Evolutionary conservation across 2,888 invertebrate species (phyloP).

Genomic region (Lepidocyrtoides sp.): DNA sequence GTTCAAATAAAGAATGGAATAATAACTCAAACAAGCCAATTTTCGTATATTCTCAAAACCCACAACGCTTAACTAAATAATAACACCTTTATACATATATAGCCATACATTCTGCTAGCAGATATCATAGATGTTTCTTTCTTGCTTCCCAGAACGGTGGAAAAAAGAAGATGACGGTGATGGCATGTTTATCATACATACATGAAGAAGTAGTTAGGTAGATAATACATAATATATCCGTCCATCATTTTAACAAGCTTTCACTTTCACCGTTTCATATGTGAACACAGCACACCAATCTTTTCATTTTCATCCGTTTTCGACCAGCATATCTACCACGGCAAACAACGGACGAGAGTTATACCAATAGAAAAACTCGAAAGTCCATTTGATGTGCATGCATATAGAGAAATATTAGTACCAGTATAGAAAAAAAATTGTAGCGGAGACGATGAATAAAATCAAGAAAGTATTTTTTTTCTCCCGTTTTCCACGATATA

Average conservation of each 20-base stretch:
- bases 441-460: slow-evolving; percentile 19
- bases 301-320: background rate
- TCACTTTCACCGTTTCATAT: slow-evolving; percentile 23
- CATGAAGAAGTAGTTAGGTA: too few relatives aligned
- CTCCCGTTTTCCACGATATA: background rate
- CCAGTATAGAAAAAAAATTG: too few relatives aligned
- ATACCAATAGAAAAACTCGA: too few relatives aligned
- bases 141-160: too few relatives aligned
- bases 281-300: background rate
- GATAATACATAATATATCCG: background rate
- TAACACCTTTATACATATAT: background rate
- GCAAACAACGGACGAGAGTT: too few relatives aligned
- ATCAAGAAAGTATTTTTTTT: background rate
- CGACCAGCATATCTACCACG: background rate
- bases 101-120: too few relatives aligned
- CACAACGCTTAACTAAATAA: slow-evolving; percentile 36
- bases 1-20: slow-evolving; percentile 70
- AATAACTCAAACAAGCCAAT: slow-evolving; percentile 12
- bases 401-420: too few relatives aligned
- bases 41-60: background rate
- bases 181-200: too few relatives aligned
- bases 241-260: slow-evolving; percentile 39
- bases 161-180: too few relatives aligned
- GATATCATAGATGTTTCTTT: too few relatives aligned
- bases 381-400: too few relatives aligned